Evolutionary conservation across 2,888 invertebrate genomes (phyloP).

Genomic region (Chydorus sphaericus): DNA sequence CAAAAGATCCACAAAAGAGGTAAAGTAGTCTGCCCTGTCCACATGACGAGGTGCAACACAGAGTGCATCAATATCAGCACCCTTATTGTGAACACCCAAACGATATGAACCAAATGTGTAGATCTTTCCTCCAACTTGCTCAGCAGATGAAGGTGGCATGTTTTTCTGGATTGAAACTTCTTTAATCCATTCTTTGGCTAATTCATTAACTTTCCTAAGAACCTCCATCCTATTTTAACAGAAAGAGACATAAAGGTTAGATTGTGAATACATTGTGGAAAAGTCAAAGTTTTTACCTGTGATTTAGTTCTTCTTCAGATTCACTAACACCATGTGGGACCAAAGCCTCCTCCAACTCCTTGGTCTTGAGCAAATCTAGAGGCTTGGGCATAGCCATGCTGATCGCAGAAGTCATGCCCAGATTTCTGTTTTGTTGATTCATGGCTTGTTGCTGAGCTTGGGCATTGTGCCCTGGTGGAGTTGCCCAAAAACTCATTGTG

Average conservation of each 20-base stretch:
- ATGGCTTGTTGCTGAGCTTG: background rate
- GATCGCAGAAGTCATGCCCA: conserved; percentile 87
- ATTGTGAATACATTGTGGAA: background rate
- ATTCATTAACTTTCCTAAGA: conserved; percentile 59
- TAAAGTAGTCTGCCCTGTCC: conserved; percentile 83
- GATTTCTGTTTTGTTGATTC: conserved; percentile 3
- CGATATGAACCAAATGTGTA: conserved; percentile 98
- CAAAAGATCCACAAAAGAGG: conserved; percentile 81
- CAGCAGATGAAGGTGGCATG: conserved; percentile 80
- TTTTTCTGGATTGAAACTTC: conserved; percentile 76
- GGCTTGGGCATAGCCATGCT: conserved; percentile 71
- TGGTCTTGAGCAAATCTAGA: conserved; percentile 55
- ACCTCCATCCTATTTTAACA: conserved; percentile 36
- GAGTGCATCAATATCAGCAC: conserved; percentile 96
- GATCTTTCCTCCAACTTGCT: conserved; percentile 89
- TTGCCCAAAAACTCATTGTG: conserved; percentile 5
- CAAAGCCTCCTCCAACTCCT: conserved; percentile 60
- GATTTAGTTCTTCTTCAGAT: conserved; percentile 73
- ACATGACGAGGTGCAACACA: conserved; percentile 96
- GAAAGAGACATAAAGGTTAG: background rate
- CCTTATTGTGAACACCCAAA: conserved; percentile 83
- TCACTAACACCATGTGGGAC: conserved; percentile 79
- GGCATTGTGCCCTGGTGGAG: conserved; percentile 7
- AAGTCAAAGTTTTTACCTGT: conserved; percentile 36
- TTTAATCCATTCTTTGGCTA: conserved; percentile 88